phyloP scores from a whole-genome alignment of 2,888 invertebrate species.

The Agriopis marginaria region DNA sequence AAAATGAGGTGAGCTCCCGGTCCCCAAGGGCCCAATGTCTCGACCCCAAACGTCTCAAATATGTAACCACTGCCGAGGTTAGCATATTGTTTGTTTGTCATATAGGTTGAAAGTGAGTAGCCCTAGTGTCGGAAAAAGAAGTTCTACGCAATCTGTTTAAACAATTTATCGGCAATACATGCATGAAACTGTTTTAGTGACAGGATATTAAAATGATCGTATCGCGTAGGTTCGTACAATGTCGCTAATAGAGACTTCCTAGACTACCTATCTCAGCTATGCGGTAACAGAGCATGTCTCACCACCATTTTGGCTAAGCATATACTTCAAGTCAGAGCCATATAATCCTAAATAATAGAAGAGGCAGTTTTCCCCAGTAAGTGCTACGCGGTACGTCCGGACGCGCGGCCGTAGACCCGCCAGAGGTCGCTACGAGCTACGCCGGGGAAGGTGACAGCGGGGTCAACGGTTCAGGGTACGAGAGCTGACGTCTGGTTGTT shows the following conservation, averaged over 20 bases:
- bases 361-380: constrained; percentile 4
- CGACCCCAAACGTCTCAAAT: no score
- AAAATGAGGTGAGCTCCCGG: no score
- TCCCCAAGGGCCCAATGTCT: no score
- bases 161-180: no score
- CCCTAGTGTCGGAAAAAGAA: no score
- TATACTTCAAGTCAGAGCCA: neutral
- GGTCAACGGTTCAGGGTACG: constrained; percentile 26
- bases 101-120: no score
- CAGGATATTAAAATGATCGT: neutral
- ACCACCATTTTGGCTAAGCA: neutral
- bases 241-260: neutral
- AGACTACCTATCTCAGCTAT: neutral
- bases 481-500: constrained; percentile 13
- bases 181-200: no score
- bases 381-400: constrained; percentile 41
- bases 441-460: constrained; percentile 41
- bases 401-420: constrained; percentile 49
- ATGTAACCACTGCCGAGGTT: no score
- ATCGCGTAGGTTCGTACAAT: neutral
- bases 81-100: no score
- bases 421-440: constrained; percentile 49
- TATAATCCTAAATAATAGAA: constrained; percentile 7
- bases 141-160: no score
- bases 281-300: neutral